These are phyloP conservation scores for Phataginus tetradactyla DNA, from an alignment of 2,797 vertebrate genomes.

Conservation along the genomic window DNA sequence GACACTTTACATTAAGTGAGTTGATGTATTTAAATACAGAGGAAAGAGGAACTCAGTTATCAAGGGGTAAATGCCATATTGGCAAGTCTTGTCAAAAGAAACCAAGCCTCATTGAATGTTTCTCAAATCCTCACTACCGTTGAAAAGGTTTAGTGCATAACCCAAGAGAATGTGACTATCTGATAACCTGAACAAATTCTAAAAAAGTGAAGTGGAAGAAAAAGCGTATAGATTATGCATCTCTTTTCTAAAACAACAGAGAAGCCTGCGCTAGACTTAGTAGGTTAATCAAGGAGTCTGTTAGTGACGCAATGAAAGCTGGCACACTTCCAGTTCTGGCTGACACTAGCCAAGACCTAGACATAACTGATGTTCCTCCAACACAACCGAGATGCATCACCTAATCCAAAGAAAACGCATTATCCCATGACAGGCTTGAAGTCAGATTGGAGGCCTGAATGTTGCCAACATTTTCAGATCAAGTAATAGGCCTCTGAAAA, in stretches of 20 bases:
- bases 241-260: conserved; percentile 19
- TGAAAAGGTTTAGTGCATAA: conserved; percentile 14
- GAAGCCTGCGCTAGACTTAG: conserved; percentile 19
- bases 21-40: background rate
- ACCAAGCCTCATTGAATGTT: background rate
- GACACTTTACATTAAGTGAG: background rate
- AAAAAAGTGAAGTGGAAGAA: background rate
- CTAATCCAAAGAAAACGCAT: conserved; percentile 61
- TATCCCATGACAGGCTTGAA: conserved; percentile 68
- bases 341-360: conserved; percentile 42
- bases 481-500: conserved; percentile 53
- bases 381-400: conserved; percentile 46
- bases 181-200: conserved; percentile 49
- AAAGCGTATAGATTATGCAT: background rate
- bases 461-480: conserved; percentile 60
- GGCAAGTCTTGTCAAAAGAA: conserved; percentile 10
- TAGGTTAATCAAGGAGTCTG: conserved; percentile 73
- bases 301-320: conserved; percentile 41
- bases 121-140: conserved; percentile 38
- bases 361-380: conserved; percentile 73
- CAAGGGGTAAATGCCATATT: background rate
- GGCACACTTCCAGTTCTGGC: conserved; percentile 39
- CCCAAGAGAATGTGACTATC: conserved; percentile 9
- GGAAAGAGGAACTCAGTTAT: conserved; percentile 12
- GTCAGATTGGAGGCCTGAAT: conserved; percentile 43